phyloP scores from a whole-genome alignment of 2,797 vertebrate species.

The Vespertilio murinus region DNA sequence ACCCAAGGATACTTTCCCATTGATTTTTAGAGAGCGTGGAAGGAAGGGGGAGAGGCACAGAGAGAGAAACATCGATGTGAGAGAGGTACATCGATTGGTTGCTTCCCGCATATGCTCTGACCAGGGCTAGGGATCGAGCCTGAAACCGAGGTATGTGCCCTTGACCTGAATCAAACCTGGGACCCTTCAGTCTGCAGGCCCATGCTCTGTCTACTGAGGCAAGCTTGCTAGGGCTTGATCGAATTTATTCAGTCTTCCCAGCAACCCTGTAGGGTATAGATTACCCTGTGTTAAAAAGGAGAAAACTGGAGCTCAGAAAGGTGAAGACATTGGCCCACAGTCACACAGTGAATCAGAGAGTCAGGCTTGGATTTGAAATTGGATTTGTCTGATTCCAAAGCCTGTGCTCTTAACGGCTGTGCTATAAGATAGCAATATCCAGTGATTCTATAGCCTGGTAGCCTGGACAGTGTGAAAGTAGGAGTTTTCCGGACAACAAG shows the following conservation, averaged over 20 bases:
- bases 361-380: not conserved
- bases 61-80: too few relatives aligned
- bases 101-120: too few relatives aligned
- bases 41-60: too few relatives aligned
- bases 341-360: not conserved
- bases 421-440: not conserved
- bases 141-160: too few relatives aligned
- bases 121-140: too few relatives aligned
- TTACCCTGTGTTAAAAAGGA: not conserved
- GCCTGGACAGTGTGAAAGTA: not conserved
- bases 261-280: not conserved
- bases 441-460: not conserved
- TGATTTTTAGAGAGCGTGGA: too few relatives aligned
- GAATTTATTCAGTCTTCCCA: not conserved
- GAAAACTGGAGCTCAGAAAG: not conserved
- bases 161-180: too few relatives aligned
- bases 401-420: not conserved
- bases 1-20: too few relatives aligned
- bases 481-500: too few relatives aligned
- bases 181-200: too few relatives aligned
- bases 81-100: too few relatives aligned
- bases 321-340: not conserved
- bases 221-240: not conserved
- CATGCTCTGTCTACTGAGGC: too few relatives aligned
- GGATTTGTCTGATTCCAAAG: not conserved